phyloP scores from a whole-genome alignment of 2,797 vertebrate genomes.

The Karalla daura region DNA sequence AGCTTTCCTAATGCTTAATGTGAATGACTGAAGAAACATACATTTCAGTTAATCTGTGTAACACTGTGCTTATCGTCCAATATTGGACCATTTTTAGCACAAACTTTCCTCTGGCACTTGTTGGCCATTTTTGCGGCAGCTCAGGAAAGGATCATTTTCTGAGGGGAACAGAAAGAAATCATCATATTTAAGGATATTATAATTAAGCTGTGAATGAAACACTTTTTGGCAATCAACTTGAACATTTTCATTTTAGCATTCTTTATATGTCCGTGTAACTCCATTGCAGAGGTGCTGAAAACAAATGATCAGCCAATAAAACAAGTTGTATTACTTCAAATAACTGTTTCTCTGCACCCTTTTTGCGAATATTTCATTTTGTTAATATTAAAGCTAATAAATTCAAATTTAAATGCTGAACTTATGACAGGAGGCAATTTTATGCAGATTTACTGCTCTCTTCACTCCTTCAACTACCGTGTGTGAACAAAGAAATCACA shows the following conservation, averaged over 20 bases:
- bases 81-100: neutral
- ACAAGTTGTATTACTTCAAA: neutral
- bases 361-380: no score
- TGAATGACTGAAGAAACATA: neutral
- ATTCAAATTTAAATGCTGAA: no score
- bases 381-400: no score
- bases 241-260: neutral
- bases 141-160: no score
- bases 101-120: neutral
- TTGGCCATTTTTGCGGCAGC: no score
- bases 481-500: neutral
- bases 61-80: neutral
- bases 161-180: neutral
- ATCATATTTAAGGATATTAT: neutral
- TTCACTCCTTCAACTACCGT: no score
- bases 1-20: neutral
- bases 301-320: neutral
- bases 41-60: neutral
- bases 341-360: no score
- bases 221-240: neutral
- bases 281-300: neutral
- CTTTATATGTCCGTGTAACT: neutral
- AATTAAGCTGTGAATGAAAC: neutral
- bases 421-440: neutral
- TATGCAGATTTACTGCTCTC: neutral